Conservation (phyloP, 2,888 invertebrate genomes). For the Rhingia rostrata region DNA sequence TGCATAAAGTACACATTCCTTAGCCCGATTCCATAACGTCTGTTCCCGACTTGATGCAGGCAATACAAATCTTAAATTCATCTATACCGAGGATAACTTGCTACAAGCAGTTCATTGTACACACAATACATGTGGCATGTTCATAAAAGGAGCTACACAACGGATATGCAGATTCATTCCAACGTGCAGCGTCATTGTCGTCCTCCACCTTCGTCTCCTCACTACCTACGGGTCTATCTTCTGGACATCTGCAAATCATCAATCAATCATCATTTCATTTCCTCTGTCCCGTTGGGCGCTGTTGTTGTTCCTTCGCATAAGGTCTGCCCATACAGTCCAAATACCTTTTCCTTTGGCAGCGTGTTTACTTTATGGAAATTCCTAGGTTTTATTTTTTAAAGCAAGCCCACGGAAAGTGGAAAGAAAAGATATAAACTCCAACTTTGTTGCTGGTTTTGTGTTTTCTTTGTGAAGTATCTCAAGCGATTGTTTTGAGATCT, state of each 20-base stretch:
- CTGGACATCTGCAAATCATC: slow-evolving; percentile 75
- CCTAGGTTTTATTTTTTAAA: not conserved
- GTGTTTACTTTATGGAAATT: slow-evolving; percentile 52
- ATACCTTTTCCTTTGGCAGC: slow-evolving; percentile 2
- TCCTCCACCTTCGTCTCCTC: slow-evolving; percentile 28
- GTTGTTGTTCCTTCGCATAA: not conserved
- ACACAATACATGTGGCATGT: slow-evolving; percentile 42
- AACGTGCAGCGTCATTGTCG: slow-evolving; percentile 1
- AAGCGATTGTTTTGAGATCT: slow-evolving; percentile 56
- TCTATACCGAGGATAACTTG: slow-evolving; percentile 26
- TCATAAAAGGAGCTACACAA: slow-evolving; percentile 50
- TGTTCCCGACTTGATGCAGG: slow-evolving; percentile 23
- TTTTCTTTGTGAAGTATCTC: slow-evolving; percentile 42
- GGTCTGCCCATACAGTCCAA: slow-evolving; percentile 8
- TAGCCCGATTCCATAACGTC: slow-evolving; percentile 67
- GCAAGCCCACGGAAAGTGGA: not conserved
- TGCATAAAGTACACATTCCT: slow-evolving; percentile 7
- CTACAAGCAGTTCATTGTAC: slow-evolving; percentile 51
- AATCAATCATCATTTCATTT: slow-evolving; percentile 71
- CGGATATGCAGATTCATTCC: slow-evolving; percentile 71
- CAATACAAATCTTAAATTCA: slow-evolving; percentile 31
- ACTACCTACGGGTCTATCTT: slow-evolving; percentile 61
- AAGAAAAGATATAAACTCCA: slow-evolving; percentile 28
- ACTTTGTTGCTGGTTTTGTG: slow-evolving; percentile 12
- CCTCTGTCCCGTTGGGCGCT: slow-evolving; percentile 23